These are phyloP conservation scores for Zaprionus taronus DNA, from an alignment of 1,140 invertebrate genomes.

Conservation along the genomic window DNA sequence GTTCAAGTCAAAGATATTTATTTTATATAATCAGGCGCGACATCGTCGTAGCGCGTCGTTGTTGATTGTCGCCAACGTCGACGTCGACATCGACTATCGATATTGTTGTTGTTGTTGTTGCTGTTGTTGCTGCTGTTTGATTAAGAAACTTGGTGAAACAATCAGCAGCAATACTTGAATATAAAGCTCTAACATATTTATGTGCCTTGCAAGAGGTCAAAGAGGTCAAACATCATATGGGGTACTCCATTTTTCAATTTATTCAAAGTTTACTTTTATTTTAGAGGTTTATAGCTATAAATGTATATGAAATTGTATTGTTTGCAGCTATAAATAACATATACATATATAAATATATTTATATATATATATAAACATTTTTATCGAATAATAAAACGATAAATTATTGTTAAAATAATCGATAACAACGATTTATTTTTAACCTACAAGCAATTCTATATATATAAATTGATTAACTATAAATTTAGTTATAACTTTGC, in stretches of 20 bases:
- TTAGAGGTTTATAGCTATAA: too few relatives aligned
- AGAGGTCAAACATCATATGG: conserved; percentile 4
- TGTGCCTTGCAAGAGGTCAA: conserved; percentile 27
- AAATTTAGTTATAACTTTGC: too few relatives aligned
- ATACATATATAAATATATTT: too few relatives aligned
- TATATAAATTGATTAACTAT: background rate
- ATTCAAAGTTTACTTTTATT: background rate
- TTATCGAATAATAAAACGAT: too few relatives aligned
- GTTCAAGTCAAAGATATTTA: conserved; percentile 66
- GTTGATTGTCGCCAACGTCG: conserved; percentile 35
- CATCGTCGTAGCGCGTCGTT: conserved; percentile 41
- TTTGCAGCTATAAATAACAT: too few relatives aligned
- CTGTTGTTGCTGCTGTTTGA: conserved; percentile 36
- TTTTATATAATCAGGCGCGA: conserved; percentile 59
- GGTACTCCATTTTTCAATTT: background rate
- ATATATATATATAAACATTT: too few relatives aligned
- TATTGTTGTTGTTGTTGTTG: conserved; percentile 8
- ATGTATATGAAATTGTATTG: too few relatives aligned
- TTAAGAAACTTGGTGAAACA: conserved; percentile 51
- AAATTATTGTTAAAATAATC: too few relatives aligned
- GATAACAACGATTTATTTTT: too few relatives aligned
- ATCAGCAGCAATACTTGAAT: conserved; percentile 33
- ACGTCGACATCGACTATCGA: conserved; percentile 13
- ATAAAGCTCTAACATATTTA: background rate
- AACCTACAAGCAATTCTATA: background rate